Evolutionary conservation across 2,797 vertebrate species (phyloP), one percentile per base, ranked within the genome.

Genomic region (Xenopus petersii): DNA sequence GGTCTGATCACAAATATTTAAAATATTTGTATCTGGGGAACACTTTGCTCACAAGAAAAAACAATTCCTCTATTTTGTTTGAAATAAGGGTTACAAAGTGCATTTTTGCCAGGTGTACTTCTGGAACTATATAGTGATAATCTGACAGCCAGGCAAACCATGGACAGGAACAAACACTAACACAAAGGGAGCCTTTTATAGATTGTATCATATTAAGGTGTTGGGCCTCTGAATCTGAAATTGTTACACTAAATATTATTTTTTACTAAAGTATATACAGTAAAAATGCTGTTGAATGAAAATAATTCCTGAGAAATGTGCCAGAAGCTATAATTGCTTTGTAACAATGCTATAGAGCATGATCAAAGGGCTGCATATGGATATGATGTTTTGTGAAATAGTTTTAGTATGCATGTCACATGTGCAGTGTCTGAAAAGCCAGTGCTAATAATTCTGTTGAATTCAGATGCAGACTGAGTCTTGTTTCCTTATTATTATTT

Each of bases 331-430:
- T 26, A 55, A 70, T 66, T 55, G 62, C 77, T 79, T 79, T 79
- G 77, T 74, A 62, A 70, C 46, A 42, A 59, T 70, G 71, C 66
- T 70, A 79, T 74, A 74, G 61, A 65, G 71, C 33, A 47, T 79
- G 77, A 79, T 74, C 77, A 79, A 79, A 79, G 71, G 62, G 74
- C 71, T 79, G 77, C 71, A 74, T 74, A 79, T 79, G 71, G 71
- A 74, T 79, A 79, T 79, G 71, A 69, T 74, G 66, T 74, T 79
- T 67, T 73, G 71, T 78, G 71, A 78, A 70, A 79, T 79, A 67
- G 67, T 15, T 61, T 79, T 79, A 79, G 77, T 79, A 79, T 79
- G 77, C 77, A 26, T 62, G 67, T 70, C 77, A 79, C 77, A 79
- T 79, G 77, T 79, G 68, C 77, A 70, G 77, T 74, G 67, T 74